Evolutionary conservation across 2,113 vertebrate genomes (phyloP), one percentile per base, ranked within the genome.

Genomic region (Lamprologus ornatipinnis): DNA sequence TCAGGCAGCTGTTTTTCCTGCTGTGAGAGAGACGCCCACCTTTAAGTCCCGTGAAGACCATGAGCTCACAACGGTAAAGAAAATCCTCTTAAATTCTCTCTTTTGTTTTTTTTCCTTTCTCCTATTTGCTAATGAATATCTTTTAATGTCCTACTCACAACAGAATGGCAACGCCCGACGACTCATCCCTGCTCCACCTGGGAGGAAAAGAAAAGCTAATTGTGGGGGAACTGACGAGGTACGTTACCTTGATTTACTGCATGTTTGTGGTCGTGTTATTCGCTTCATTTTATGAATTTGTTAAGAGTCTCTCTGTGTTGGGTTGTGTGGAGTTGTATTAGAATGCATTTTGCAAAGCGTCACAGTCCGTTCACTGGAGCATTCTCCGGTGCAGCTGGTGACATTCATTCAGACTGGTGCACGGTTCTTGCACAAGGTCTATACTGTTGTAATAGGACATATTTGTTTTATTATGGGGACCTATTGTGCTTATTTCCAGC

Each of bases 181-280:
- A 80, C 92, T 96, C 79, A 92, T 97, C 79, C 95, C 97, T 2
- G 91, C 97, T 9, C 97, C 97, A 91, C 97, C 97, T 0, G 98
- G 97, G 17, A 95, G 98, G 93, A 99, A 99, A 90, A 96, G 98
- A 54, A 99, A 99, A 88, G 97, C 97, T 1, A 98, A 97, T 79
- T 98, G 97, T 81, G 96, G 97, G 33, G 97, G 96, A 82, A 95
- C 97, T 1, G 97, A 98, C 19, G 98, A 98, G 97, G 98, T 98
- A 51, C 21, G 45, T 19, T 26, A 6, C 81, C 33, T 21, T 6
- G 31, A 1, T 54, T 11, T 78, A n/a, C 28, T 45, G 63, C 13
- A 40, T 68, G 19, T 81, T 85, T 19, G 42, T 15, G n/a, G 9
- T 15, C 23, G 6, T 3, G 12, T 23, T 53, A 7, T 65, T 54